phyloP scores from a whole-genome alignment of 1,140 invertebrate genomes.

The Drosophila miranda region DNA sequence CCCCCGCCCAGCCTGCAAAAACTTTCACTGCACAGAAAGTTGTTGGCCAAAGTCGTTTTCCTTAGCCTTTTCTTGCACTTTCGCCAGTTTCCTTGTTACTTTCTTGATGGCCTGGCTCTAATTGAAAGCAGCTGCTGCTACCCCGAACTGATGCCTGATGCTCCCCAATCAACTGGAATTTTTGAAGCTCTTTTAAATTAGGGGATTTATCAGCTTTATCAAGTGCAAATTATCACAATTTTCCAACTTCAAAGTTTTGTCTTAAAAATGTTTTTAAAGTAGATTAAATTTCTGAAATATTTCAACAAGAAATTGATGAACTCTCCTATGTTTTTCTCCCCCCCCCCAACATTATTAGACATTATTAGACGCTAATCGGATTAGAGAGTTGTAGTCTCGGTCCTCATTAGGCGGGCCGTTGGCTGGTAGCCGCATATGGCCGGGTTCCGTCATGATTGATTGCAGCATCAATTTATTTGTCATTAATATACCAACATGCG shows the following conservation, averaged over 20 bases:
- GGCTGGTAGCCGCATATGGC: conserved; percentile 36
- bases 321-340: neutral
- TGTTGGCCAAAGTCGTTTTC: conserved; percentile 45
- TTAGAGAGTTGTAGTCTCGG: conserved; percentile 36
- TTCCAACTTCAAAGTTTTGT: too few relatives aligned
- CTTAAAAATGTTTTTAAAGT: neutral
- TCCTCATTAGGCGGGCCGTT: conserved; percentile 42
- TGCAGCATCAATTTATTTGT: conserved; percentile 64
- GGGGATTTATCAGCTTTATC: too few relatives aligned
- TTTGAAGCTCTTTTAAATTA: too few relatives aligned
- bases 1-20: neutral
- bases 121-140: conserved; percentile 45
- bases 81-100: conserved; percentile 22
- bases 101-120: conserved; percentile 45
- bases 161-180: conserved; percentile 25
- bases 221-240: too few relatives aligned
- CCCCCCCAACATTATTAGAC: neutral
- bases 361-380: conserved; percentile 27
- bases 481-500: conserved; percentile 47
- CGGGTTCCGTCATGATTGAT: conserved; percentile 52
- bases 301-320: neutral
- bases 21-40: conserved; percentile 40
- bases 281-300: neutral
- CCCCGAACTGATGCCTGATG: too few relatives aligned
- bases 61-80: conserved; percentile 35